Base-by-base conservation (phyloP, 2,797 vertebrate genomes). In the Lepilemur septentrionalis region DNA sequence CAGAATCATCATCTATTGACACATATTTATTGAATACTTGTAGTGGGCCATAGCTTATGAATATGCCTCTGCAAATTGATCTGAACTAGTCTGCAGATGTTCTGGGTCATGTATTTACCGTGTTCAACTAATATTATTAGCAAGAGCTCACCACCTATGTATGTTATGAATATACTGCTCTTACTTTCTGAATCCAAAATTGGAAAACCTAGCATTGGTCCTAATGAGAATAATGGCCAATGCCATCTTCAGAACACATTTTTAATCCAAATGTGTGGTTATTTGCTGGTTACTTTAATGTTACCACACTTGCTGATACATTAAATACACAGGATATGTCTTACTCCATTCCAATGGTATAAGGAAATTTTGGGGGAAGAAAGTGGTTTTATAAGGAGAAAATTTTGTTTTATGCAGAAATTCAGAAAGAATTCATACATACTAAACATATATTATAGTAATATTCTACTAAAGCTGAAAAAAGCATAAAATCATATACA, bases 351-450 rank as follows among this genome's bases (percentile, higher is more conserved):
- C 23, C 48, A 89, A 41, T 63, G 32, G 14, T 70, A 63, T 78
- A 93, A 84, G 69, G n/a, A 93, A 80, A 76, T 46, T 67, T 70
- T 4, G n/a, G 15, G 11, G 0, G 9, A 38, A 61, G 59, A 50
- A 95, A 78, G 8, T 93, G 30, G 12, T 78, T 89, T 95, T 92
- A 61, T 82, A 93, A 82, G 35, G 41, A 92, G 65, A 92, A 93
- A 63, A 15, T 9, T 55, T 89, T 84, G 38, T 89, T 90, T 88
- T 70, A 75, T 94, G 55, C 67, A 75, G 63, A 95, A 79, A 84
- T 90, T 95, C 52, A 23, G 8, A 23, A 91, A 95, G 38, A 91
- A 90, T 65, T 50, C 9, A 70, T 86, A n/a, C 41, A 46, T 78
- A 65, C 35, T 92, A 89, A 13, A 86, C 82, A 81, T 25, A 84